A percentile compares a stretch with the other conserved stretches of the same genome.
Conservation (phyloP, 2,113 vertebrate species). For the Coregonus clupeaformis region DNA sequence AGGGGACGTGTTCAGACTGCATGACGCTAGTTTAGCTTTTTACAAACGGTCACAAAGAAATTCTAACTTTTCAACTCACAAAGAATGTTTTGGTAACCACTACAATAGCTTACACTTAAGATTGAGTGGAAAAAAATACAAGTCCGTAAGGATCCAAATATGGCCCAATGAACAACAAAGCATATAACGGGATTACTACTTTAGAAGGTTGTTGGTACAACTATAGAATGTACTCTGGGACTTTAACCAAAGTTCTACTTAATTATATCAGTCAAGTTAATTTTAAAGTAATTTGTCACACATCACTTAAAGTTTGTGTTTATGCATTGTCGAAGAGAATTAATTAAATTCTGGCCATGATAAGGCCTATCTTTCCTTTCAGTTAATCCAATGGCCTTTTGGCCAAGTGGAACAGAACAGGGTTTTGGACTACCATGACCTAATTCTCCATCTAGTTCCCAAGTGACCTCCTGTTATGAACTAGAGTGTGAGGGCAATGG, state of each 20-base stretch:
- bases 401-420: too few relatives aligned
- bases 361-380: too few relatives aligned
- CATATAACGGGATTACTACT: too few relatives aligned
- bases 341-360: too few relatives aligned
- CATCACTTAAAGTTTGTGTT: too few relatives aligned
- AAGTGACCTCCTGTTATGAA: too few relatives aligned
- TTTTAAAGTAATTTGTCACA: background rate
- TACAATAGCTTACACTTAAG: background rate
- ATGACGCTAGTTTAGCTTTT: background rate
- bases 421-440: too few relatives aligned
- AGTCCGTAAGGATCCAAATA: background rate
- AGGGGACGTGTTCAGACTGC: background rate
- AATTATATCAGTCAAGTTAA: background rate
- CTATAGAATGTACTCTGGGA: background rate
- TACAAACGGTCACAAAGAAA: background rate
- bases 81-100: background rate
- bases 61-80: background rate
- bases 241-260: background rate
- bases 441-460: too few relatives aligned
- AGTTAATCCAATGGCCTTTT: too few relatives aligned
- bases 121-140: background rate
- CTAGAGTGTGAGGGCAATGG: too few relatives aligned
- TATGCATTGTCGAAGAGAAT: too few relatives aligned
- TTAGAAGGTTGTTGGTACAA: too few relatives aligned
- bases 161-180: background rate